Evolutionary conservation across 1,140 invertebrate species (phyloP).

Genomic region (Drosophila rufa): DNA sequence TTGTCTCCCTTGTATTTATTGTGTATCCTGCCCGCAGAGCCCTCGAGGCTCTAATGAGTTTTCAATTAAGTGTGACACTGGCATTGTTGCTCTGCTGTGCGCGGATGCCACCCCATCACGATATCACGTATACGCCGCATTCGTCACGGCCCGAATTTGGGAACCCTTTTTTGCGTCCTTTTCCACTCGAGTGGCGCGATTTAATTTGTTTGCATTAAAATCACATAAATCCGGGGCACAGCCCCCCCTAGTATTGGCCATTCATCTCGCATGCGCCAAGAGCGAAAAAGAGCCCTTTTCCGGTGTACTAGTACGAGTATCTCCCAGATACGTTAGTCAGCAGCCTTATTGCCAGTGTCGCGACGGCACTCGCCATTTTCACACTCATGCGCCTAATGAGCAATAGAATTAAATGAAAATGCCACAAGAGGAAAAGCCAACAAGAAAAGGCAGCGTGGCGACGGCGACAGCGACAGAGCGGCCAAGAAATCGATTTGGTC

Average conservation of each 20-base stretch:
- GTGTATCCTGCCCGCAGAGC: conserved; percentile 34
- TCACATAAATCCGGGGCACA: conserved; percentile 68
- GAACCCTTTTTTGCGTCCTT: conserved; percentile 27
- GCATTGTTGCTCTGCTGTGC: conserved; percentile 33
- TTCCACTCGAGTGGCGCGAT: conserved; percentile 64
- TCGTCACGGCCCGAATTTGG: conserved; percentile 36
- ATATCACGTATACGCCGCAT: conserved; percentile 52
- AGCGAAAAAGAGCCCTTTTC: conserved; percentile 54
- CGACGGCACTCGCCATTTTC: conserved; percentile 78
- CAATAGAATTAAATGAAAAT: conserved; percentile 83
- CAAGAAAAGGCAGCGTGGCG: conserved; percentile 33
- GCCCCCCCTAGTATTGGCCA: conserved; percentile 54
- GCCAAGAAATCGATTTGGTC: conserved; percentile 81
- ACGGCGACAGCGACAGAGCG: conserved; percentile 39
- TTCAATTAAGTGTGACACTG: conserved; percentile 78
- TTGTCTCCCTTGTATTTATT: conserved; percentile 55
- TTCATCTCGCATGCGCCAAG: conserved; percentile 72
- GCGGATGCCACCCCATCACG: conserved; percentile 7
- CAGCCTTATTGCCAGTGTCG: conserved; percentile 13
- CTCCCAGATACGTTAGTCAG: conserved; percentile 32
- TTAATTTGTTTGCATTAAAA: conserved; percentile 81
- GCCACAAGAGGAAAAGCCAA: conserved; percentile 63
- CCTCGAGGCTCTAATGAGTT: conserved; percentile 73
- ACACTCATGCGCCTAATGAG: conserved; percentile 80
- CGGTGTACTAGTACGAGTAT: conserved; percentile 29